Percentiles rank a stretch among this genome's conserved stretches.
phyloP scores from a whole-genome alignment of 2,888 invertebrate species.

The Phanerotoma sp. region DNA sequence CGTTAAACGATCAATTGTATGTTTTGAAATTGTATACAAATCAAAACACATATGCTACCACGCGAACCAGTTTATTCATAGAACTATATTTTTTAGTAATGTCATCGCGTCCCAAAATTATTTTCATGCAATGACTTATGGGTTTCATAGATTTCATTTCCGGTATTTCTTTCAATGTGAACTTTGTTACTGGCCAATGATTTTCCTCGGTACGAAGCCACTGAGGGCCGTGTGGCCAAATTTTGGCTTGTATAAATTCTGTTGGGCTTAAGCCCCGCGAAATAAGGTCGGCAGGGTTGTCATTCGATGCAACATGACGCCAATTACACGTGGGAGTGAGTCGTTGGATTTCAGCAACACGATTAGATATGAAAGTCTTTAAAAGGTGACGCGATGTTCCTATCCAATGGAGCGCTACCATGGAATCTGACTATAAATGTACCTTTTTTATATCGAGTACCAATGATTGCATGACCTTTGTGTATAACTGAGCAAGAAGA shows the following conservation, averaged over 20 bases:
- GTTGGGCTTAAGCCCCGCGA: constrained; percentile 13
- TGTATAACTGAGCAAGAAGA: constrained; percentile 11
- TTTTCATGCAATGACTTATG: background rate
- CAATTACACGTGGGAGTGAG: constrained; percentile 4
- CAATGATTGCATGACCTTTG: constrained; percentile 2
- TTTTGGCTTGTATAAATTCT: constrained; percentile 12
- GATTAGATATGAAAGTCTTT: constrained; percentile 7
- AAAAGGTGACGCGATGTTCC: constrained; percentile 7
- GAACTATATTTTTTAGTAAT: background rate
- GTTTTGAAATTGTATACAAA: background rate
- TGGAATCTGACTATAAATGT: no score
- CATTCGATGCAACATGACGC: constrained; percentile 13
- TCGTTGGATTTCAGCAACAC: background rate
- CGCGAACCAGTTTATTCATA: background rate
- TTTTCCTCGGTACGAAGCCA: background rate
- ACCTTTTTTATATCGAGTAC: background rate
- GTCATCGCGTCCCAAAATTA: background rate
- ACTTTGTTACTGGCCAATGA: background rate
- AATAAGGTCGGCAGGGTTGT: constrained; percentile 23
- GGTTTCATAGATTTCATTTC: background rate
- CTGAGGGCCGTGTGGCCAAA: background rate
- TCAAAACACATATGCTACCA: background rate
- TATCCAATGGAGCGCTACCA: constrained; percentile 21
- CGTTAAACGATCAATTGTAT: background rate
- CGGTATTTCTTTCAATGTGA: background rate